Conservation (phyloP, 2,797 vertebrate species). For the Microcaecilia unicolor region DNA sequence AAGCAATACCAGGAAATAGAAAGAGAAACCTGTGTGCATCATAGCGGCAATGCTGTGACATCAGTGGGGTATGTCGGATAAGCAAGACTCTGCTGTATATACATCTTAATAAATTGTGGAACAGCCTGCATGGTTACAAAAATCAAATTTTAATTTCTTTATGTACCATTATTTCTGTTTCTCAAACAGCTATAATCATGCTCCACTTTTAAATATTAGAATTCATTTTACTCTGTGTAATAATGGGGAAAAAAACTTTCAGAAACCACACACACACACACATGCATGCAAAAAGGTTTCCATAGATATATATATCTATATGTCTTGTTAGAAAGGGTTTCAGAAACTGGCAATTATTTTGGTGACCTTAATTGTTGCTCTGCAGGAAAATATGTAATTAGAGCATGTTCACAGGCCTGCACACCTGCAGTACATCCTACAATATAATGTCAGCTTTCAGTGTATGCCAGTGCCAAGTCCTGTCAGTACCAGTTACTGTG, state of each 20-base stretch:
- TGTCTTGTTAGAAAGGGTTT: conserved; percentile 75
- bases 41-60: no score
- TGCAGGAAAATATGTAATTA: conserved; percentile 95
- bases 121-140: conserved; percentile 33
- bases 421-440: conserved; percentile 95
- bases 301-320: conserved; percentile 63
- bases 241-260: conserved; percentile 48
- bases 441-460: conserved; percentile 90
- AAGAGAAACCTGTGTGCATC: no score
- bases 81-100: no score
- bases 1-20: no score
- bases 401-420: conserved; percentile 78
- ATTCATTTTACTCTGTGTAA: conserved; percentile 48
- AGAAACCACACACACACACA: conserved; percentile 61
- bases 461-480: conserved; percentile 78
- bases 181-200: conserved; percentile 53
- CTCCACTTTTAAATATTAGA: conserved; percentile 44
- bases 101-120: conserved; percentile 43
- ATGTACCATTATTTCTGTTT: conserved; percentile 36
- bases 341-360: conserved; percentile 92
- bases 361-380: conserved; percentile 93
- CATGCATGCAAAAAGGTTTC: conserved; percentile 58
- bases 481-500: conserved; percentile 84
- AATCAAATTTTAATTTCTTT: conserved; percentile 40
- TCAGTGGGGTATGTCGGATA: no score